Evolutionary conservation across 2,888 invertebrate genomes (phyloP), one percentile per base, ranked within the genome.

Genomic region (Acanthoscelides obtectus): DNA sequence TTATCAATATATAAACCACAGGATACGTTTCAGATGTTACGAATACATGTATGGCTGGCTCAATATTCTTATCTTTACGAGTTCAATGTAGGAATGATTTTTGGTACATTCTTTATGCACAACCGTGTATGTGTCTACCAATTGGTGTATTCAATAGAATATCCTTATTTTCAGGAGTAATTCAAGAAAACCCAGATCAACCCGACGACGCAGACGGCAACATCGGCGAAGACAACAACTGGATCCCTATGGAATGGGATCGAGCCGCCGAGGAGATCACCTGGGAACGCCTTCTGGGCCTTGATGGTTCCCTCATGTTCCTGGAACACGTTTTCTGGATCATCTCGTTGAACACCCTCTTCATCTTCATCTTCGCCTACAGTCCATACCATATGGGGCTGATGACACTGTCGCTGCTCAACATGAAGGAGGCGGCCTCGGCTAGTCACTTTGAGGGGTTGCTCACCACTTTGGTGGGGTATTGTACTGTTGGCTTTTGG

Each of bases 301-400:
- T 99, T 12, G 99, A 99, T 86, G 99, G 99, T 0, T 98, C 98
- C 0, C 90, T 99, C 80, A 94, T 98, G 68, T 99, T 99, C 83
- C 86, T 99, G 70, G 99, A 99, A 84, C 99, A 99, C 87, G 98
- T 99, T 0, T 98, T 99, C 84, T 99, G 99, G 99, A 98, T 99
- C 22, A 96, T 99, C 21, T 97, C 98, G 0, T 87, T 99, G 25
- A 99, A 99, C 83, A 97, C 98, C 0, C 88, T 99, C 72, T 99
- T 99, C 84, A 98, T 99, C 76, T 90, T 99, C 75, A 94, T 98
- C 21, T 99, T 99, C 87, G 99, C 98, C 66, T 99, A 97, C 83
- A 94, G 94, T 79, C 99, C 99, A 0, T 98, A 97, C 84, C 96
- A 97, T 80, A 95, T 98, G 86, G 99, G 99, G 0, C 91, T 93